Evolutionary conservation across 2,888 invertebrate genomes (phyloP).

Genomic region (Drosophila suboccidentalis): DNA sequence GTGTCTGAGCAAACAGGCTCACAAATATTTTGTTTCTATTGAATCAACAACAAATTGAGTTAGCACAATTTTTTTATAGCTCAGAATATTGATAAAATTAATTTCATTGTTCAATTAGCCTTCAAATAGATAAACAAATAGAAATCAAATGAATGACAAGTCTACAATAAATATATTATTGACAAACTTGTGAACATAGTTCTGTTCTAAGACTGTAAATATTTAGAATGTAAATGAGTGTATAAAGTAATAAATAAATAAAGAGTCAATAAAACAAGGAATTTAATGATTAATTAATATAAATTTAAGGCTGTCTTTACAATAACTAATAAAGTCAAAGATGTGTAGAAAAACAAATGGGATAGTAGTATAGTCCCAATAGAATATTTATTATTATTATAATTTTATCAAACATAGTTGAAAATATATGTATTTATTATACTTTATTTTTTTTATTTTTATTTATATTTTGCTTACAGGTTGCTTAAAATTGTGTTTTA

Average conservation of each 20-base stretch:
- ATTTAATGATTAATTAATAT: not conserved
- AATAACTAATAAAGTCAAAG: not conserved
- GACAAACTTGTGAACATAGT: not conserved
- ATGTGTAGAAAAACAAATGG: too few relatives aligned
- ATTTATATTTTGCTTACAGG: too few relatives aligned
- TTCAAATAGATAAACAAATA: constrained; percentile 11
- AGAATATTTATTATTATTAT: too few relatives aligned
- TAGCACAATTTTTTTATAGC: constrained; percentile 30
- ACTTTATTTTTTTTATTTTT: too few relatives aligned
- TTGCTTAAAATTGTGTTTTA: not conserved
- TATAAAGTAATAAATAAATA: not conserved
- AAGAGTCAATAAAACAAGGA: not conserved
- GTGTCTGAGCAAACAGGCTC: constrained; percentile 22
- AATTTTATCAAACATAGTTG: too few relatives aligned
- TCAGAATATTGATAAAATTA: constrained; percentile 12
- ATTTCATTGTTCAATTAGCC: constrained; percentile 36
- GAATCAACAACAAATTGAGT: constrained; percentile 28
- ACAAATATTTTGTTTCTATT: constrained; percentile 6
- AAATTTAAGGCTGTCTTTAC: not conserved
- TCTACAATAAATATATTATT: not conserved
- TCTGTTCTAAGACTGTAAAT: not conserved
- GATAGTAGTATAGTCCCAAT: too few relatives aligned
- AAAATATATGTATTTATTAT: too few relatives aligned
- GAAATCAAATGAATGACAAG: constrained; percentile 6
- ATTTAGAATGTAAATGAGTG: not conserved